Evolutionary conservation across 1,140 invertebrate species (phyloP).

Genomic region (Rhynchophorus ferrugineus): DNA sequence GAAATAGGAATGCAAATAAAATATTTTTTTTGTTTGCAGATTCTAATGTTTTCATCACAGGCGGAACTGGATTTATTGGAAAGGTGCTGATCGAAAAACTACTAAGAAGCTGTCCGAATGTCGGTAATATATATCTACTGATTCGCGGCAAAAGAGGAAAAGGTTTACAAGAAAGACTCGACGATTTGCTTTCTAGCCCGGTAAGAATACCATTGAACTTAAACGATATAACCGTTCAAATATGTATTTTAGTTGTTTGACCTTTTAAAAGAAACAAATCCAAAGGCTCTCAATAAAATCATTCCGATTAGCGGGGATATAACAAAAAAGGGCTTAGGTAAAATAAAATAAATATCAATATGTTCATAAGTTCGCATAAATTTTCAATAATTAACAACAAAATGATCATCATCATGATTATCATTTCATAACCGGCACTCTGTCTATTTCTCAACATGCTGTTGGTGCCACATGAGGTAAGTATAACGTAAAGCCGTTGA

Average conservation of each 20-base stretch:
- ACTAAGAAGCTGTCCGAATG: slow-evolving; percentile 55
- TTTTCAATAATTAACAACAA: too few species aligned
- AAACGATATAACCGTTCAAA: background rate
- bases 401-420: too few species aligned
- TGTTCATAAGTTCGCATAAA: too few species aligned
- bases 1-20: too few species aligned
- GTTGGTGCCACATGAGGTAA: too few species aligned
- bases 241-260: slow-evolving; percentile 46
- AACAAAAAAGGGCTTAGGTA: slow-evolving; percentile 51
- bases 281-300: slow-evolving; percentile 56
- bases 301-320: slow-evolving; percentile 72
- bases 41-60: slow-evolving; percentile 27
- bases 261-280: slow-evolving; percentile 45
- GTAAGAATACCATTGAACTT: slow-evolving; percentile 11
- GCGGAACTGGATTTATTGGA: slow-evolving; percentile 27
- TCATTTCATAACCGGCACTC: too few species aligned
- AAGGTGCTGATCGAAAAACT: slow-evolving; percentile 65
- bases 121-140: slow-evolving; percentile 56
- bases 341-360: too few species aligned
- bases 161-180: slow-evolving; percentile 43
- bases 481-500: too few species aligned
- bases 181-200: slow-evolving; percentile 25
- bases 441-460: too few species aligned
- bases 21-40: too few species aligned
- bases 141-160: slow-evolving; percentile 57